A percentile compares a stretch with the other conserved stretches of the same genome.
phyloP scores from a whole-genome alignment of 2,888 invertebrate genomes.

The Folsomia candida region DNA sequence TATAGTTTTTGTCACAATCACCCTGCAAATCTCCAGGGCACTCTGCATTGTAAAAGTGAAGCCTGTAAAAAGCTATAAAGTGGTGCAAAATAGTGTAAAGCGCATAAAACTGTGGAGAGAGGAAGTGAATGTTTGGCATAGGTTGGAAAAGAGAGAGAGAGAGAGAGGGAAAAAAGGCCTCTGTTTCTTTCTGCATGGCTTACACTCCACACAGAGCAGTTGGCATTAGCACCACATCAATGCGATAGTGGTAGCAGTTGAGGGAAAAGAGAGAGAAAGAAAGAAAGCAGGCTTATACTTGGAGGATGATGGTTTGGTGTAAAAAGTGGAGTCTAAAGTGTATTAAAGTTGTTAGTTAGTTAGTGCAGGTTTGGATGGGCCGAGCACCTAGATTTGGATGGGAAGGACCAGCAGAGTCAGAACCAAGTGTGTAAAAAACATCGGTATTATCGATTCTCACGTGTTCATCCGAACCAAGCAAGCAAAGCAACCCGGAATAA shows the following conservation, averaged over 20 bases:
- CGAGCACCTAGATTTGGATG: background rate
- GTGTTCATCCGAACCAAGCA: conserved; percentile 5
- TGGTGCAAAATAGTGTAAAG: conserved; percentile 1
- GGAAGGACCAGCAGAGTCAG: background rate
- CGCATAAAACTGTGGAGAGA: conserved; percentile 3
- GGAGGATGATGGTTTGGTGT: background rate
- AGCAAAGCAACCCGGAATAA: conserved; percentile 2
- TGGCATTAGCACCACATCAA: background rate
- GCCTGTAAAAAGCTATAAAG: conserved; percentile 3
- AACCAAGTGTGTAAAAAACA: background rate
- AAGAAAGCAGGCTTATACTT: no score
- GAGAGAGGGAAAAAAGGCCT: conserved; percentile 5
- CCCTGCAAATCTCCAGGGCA: background rate
- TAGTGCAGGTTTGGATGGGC: background rate
- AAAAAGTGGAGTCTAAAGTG: conserved; percentile 3
- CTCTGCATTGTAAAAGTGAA: background rate
- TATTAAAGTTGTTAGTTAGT: conserved; percentile 5
- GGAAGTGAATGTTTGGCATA: conserved; percentile 20
- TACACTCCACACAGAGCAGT: background rate
- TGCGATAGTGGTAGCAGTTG: background rate
- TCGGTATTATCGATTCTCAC: conserved; percentile 8
- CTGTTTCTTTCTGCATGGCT: background rate
- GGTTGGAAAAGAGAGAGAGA: conserved; percentile 25
- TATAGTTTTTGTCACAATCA: background rate
- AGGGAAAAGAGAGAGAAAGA: no score